Base-by-base conservation (phyloP, 2,797 vertebrate species). In the Semotilus atromaculatus region DNA sequence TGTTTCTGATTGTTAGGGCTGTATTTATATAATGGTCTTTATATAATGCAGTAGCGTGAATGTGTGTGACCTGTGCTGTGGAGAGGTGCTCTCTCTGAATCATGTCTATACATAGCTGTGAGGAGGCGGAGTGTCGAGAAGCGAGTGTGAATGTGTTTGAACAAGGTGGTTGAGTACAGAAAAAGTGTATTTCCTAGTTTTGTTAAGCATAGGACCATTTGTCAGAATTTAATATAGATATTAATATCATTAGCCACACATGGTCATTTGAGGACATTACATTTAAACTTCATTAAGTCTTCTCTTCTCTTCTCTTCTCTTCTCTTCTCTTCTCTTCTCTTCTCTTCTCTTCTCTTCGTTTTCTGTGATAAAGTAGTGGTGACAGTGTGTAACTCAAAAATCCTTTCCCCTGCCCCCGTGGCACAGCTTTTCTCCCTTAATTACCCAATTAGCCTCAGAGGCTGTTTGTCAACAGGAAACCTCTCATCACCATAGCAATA, bases 401-500 rank as follows among this genome's bases (percentile, higher is more conserved):
- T 78, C 51, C 38, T 76, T 58, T 55, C 62, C 60, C 26, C 80
- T 60, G 36, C 36, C 58, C 43, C 26, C 1, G 11, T 84, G 36
- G 51, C 62, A 78, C 82, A 66, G 48, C 45, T 34, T 80, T 86
- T 81, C 53, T 73, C 88, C 72, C 87, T 88, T 91, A 93, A 92
- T 94, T 92, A 91, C 83, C 86, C 85, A 81, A 82, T 91, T 94
- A 93, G 92, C 90, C 90, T 90, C 89, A 73, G 88, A 89, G 91
- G 92, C 91, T 93, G 93, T 93, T 94, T 94, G 93, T 92, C 91
- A 92, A 93, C 93, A 94, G 93, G 93, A 94, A 92, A 86, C 84
- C 89, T 90, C 86, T 89, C 88, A 91, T 90, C 90, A 36, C 87
- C 74, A 72, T 87, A 83, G 83, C 71, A 77, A 86, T 80, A 78